Conservation (phyloP, 2,888 invertebrate species). For the Archips xylosteana region DNA sequence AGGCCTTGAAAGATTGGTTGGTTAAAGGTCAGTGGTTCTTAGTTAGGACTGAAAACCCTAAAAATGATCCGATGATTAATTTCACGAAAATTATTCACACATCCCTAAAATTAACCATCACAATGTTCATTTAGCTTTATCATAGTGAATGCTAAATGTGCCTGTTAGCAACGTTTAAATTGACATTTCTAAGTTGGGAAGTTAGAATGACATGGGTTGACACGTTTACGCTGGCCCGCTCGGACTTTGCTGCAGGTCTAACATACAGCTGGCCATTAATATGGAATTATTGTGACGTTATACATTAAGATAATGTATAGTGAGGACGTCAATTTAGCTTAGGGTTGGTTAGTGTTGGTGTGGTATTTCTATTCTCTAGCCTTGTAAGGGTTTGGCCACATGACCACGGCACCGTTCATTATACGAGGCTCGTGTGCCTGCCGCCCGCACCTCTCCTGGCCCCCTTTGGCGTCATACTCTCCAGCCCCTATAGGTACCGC, state of each 20-base stretch:
- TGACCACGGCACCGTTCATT: too few relatives aligned
- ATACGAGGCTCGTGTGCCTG: too few relatives aligned
- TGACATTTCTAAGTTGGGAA: conserved; percentile 42
- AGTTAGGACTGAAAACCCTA: too few relatives aligned
- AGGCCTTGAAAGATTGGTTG: too few relatives aligned
- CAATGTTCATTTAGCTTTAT: conserved; percentile 25
- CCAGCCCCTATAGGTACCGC: too few relatives aligned
- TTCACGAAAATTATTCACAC: not conserved
- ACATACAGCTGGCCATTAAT: conserved; percentile 36
- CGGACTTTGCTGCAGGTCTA: conserved; percentile 20
- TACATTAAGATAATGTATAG: conserved; percentile 3
- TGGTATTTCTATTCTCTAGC: not conserved
- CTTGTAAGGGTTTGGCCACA: too few relatives aligned
- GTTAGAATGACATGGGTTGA: conserved; percentile 42
- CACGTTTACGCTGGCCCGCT: conserved; percentile 33
- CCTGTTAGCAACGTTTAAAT: conserved; percentile 43
- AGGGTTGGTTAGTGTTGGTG: not conserved
- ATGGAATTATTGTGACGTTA: conserved; percentile 35
- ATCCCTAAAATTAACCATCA: conserved; percentile 12
- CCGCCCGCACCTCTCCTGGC: too few relatives aligned
- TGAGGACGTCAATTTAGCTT: conserved; percentile 2
- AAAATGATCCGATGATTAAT: too few relatives aligned
- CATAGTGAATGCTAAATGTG: conserved; percentile 30
- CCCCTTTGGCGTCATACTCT: too few relatives aligned
- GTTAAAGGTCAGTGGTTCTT: too few relatives aligned